These are phyloP conservation scores for Ectropis grisescens DNA, from an alignment of 1,140 invertebrate species.

Conservation along the genomic window DNA sequence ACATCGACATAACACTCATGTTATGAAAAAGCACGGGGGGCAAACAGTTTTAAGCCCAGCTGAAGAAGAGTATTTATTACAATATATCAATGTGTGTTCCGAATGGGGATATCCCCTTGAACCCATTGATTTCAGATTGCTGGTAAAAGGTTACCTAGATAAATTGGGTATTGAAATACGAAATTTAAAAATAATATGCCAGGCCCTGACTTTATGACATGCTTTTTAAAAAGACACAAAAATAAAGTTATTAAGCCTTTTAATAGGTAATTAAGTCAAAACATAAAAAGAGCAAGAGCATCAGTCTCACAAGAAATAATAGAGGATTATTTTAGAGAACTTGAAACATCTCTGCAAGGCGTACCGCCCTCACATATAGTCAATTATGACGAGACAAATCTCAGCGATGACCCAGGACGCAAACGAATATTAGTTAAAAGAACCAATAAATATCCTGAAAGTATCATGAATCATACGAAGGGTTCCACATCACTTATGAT, in stretches of 20 bases:
- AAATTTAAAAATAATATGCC: constrained; percentile 24
- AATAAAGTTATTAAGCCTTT: constrained; percentile 16
- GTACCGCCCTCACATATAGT: constrained; percentile 18
- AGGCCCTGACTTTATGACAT: constrained; percentile 14
- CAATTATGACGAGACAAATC: constrained; percentile 47
- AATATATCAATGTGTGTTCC: constrained; percentile 14
- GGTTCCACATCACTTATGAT: constrained; percentile 32
- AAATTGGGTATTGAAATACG: constrained; percentile 4
- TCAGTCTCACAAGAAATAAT: constrained; percentile 9
- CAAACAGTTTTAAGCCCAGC: constrained; percentile 9
- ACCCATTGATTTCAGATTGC: constrained; percentile 13
- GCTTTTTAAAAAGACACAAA: constrained; percentile 26
- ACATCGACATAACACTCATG: constrained; percentile 6
- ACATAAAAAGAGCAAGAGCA: constrained; percentile 28
- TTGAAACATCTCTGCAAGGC: neutral
- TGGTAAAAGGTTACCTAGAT: constrained; percentile 26
- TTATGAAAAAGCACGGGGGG: constrained; percentile 14
- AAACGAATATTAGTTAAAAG: constrained; percentile 24
- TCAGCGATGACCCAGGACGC: constrained; percentile 24
- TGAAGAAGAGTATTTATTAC: constrained; percentile 9
- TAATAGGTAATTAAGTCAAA: no score
- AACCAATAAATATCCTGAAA: constrained; percentile 36
- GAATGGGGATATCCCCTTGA: constrained; percentile 28
- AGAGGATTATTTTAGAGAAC: constrained; percentile 18
- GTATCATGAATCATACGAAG: constrained; percentile 29